Base-by-base conservation (phyloP, 2,797 vertebrate genomes). In the Tachyglossus aculeatus region DNA sequence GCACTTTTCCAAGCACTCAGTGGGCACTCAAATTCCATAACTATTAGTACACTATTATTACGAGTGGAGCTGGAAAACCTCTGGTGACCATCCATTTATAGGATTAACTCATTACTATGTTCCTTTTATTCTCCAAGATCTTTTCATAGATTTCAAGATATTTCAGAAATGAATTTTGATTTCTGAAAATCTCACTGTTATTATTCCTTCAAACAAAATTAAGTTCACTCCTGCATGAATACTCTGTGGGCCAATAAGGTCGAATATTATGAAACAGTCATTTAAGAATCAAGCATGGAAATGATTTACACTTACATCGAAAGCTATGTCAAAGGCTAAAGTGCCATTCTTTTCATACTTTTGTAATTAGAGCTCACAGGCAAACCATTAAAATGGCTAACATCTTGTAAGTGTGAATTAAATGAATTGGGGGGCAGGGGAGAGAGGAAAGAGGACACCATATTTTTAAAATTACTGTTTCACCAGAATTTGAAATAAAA, bases 401-500 rank as follows among this genome's bases (percentile, higher is more conserved):
- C n/a, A 11, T 14, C 22, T 16, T 7, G 9, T 45, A 16, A 10
- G 45, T 45, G 54, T 54, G 14, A 5, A 11, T 1, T 4, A 34
- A 54, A 18, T 67, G 22, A 73, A 31, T 14, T 39, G 50, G 9
- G 5, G 18, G 14, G 18, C 50, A 33, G 66, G n/a, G n/a, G n/a
- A n/a, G n/a, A n/a, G n/a, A n/a, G n/a, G n/a, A n/a, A n/a, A n/a
- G n/a, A n/a, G n/a, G n/a, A n/a, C n/a, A 33, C 56, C 68, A 38
- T 25, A 4, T 38, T 58, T 63, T 68, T 51, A 52, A 71, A 24
- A 1, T 33, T 45, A 9, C 3, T 18, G 15, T 0, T 63, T 67
- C 62, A 54, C 52, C 56, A 38, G 22, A 8, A 9, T 38, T 71
- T 56, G 10, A 31, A 31, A 52, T 71, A 48, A 84, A 74, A 72